Conservation (phyloP, 1,140 invertebrate species). For the Drosophila neocordata region DNA sequence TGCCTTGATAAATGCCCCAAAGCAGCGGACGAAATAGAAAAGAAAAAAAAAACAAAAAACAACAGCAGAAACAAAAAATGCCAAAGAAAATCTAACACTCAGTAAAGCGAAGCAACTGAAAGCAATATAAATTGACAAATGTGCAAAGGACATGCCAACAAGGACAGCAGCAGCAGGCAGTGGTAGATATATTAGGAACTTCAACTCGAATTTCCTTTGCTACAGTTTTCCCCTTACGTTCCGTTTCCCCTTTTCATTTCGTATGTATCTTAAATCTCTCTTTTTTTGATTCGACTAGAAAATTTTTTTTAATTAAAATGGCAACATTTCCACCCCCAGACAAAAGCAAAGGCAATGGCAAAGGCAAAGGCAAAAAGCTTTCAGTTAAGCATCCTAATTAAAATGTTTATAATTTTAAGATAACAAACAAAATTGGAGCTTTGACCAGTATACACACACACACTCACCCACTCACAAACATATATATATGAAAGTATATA, state of each 20-base stretch:
- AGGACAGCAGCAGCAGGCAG: constrained; percentile 17
- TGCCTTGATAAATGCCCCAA: constrained; percentile 56
- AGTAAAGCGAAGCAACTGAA: constrained; percentile 30
- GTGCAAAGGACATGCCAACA: constrained; percentile 43
- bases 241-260: constrained; percentile 7
- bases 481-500: constrained; percentile 4
- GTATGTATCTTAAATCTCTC: neutral
- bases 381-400: constrained; percentile 54
- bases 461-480: constrained; percentile 11
- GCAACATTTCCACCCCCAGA: constrained; percentile 31
- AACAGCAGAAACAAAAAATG: constrained; percentile 19
- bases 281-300: constrained; percentile 29
- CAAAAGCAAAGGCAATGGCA: constrained; percentile 31
- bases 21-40: constrained; percentile 6
- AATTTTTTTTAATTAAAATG: constrained; percentile 69
- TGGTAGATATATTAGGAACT: constrained; percentile 23
- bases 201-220: neutral
- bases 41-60: neutral
- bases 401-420: constrained; percentile 66
- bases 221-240: too few species aligned
- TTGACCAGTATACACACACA: constrained; percentile 26
- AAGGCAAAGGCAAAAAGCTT: constrained; percentile 13
- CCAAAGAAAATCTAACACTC: neutral
- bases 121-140: constrained; percentile 65
- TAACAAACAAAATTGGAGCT: constrained; percentile 45